Evolutionary conservation across 1,140 invertebrate genomes (phyloP).

Genomic region (Drosophila mojavensis): DNA sequence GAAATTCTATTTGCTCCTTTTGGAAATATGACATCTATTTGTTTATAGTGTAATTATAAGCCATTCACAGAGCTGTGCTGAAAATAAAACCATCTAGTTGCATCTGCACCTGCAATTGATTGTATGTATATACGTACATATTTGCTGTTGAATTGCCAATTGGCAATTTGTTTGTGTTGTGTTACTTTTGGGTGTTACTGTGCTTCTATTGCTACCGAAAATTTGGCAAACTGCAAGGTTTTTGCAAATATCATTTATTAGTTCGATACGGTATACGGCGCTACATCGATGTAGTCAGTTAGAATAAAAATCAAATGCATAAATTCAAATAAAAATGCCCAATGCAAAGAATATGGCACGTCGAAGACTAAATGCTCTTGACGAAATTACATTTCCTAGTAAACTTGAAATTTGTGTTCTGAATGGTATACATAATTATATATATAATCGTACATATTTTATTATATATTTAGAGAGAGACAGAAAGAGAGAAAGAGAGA

Average conservation of each 20-base stretch:
- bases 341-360: not conserved
- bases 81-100: constrained; percentile 1
- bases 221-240: constrained; percentile 31
- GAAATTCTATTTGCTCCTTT: not conserved
- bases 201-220: constrained; percentile 22
- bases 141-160: constrained; percentile 11
- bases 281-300: constrained; percentile 46
- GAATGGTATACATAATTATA: too few species aligned
- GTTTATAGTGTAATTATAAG: constrained; percentile 4
- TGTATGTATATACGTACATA: not conserved
- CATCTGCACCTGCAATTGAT: constrained; percentile 5
- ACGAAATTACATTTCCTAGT: too few species aligned
- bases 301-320: constrained; percentile 67
- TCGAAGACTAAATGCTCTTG: not conserved
- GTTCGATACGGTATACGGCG: constrained; percentile 24
- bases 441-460: too few species aligned
- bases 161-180: not conserved
- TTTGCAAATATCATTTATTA: constrained; percentile 74
- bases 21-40: not conserved
- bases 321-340: constrained; percentile 40
- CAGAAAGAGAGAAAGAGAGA: too few species aligned
- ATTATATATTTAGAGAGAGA: too few species aligned
- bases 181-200: constrained; percentile 29
- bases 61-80: not conserved
- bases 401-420: too few species aligned